phyloP scores from a whole-genome alignment of 2,888 invertebrate genomes.

The Tetropium fuscum region DNA sequence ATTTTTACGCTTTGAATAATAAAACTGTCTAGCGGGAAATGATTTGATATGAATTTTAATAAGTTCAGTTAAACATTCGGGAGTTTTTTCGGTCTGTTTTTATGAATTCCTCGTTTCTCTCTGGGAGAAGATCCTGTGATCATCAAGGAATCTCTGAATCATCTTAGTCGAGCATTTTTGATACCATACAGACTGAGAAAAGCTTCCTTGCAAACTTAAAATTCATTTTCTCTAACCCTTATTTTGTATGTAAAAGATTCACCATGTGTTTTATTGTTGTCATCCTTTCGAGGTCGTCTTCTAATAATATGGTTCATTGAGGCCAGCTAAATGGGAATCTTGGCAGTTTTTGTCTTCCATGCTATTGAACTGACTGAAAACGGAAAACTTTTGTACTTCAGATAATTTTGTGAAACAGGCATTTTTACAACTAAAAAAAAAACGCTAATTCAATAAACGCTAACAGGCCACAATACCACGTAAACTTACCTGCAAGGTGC shows the following conservation, averaged over 20 bases:
- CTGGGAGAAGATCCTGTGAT: constrained; percentile 24
- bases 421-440: constrained; percentile 7
- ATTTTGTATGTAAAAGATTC: background rate
- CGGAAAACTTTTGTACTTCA: background rate
- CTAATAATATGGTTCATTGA: constrained; percentile 22
- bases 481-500: too few relatives aligned
- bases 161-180: constrained; percentile 6
- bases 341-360: constrained; percentile 28
- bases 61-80: constrained; percentile 25
- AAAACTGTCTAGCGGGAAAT: background rate
- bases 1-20: constrained; percentile 14
- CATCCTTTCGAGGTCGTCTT: constrained; percentile 18
- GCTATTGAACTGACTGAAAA: constrained; percentile 5
- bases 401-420: constrained; percentile 1
- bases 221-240: background rate
- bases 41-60: constrained; percentile 25
- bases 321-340: constrained; percentile 30
- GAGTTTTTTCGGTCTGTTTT: constrained; percentile 28
- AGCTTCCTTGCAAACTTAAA: background rate
- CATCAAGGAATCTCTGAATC: constrained; percentile 26
- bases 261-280: constrained; percentile 18
- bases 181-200: background rate
- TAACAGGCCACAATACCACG: background rate
- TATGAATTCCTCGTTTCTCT: constrained; percentile 26
- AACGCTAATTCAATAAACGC: background rate